Percentiles rank a stretch among this genome's conserved stretches.
Evolutionary conservation across 2,113 vertebrate species (phyloP).

Genomic region (Steatornis caripensis): DNA sequence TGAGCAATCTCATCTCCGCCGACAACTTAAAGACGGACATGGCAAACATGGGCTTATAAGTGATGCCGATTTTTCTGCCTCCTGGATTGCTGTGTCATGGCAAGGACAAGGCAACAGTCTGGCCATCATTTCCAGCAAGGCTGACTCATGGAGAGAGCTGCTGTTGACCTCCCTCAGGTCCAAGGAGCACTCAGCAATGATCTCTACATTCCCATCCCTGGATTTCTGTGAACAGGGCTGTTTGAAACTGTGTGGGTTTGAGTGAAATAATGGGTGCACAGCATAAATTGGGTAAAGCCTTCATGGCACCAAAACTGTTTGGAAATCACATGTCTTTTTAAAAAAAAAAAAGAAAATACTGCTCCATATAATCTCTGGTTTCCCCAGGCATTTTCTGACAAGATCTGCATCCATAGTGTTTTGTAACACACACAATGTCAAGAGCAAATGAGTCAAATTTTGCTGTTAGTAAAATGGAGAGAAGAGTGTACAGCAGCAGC

Average conservation of each 20-base stretch:
- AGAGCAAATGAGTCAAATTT: neutral
- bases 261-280: neutral
- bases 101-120: neutral
- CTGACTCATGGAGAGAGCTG: neutral
- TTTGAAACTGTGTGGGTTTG: fast-evolving
- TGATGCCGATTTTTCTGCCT: neutral
- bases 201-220: neutral
- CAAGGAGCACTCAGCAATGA: neutral
- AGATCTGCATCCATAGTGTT: neutral
- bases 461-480: neutral
- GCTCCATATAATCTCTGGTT: neutral
- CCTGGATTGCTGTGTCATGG: neutral
- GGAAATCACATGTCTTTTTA: neutral
- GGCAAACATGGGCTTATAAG: neutral
- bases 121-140: neutral
- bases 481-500: neutral
- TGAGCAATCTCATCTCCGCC: neutral
- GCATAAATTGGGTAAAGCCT: neutral
- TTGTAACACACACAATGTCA: neutral
- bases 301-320: neutral
- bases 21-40: neutral
- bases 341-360: no score
- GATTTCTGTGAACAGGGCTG: neutral
- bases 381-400: neutral
- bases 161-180: fast-evolving